Conservation (phyloP, 2,113 vertebrate species). For the Rafetus swinhoei region DNA sequence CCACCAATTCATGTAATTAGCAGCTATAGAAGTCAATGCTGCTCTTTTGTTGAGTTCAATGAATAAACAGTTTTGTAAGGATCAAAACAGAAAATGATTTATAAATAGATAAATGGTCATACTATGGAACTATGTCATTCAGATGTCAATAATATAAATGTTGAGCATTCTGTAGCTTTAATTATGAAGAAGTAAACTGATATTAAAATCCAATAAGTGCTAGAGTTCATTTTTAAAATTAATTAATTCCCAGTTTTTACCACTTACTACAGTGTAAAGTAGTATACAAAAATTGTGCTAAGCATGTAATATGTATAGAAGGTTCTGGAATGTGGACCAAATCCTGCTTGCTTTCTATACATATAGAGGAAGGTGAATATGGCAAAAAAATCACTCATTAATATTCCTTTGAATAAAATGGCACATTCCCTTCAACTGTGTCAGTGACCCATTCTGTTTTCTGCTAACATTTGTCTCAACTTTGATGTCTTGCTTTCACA, state of each 20-base stretch:
- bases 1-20: background rate
- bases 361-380: background rate
- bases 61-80: background rate
- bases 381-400: background rate
- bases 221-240: background rate
- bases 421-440: background rate
- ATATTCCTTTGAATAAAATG: background rate
- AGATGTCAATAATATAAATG: background rate
- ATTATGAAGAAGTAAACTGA: background rate
- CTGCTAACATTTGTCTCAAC: background rate
- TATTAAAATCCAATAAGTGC: background rate
- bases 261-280: background rate
- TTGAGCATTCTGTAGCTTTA: background rate
- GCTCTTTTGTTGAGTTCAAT: background rate
- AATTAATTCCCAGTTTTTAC: background rate
- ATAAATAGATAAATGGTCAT: background rate
- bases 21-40: background rate
- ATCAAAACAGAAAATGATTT: too few relatives aligned
- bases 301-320: background rate
- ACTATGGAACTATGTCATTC: background rate
- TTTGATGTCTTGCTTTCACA: background rate
- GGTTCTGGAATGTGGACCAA: background rate
- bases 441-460: background rate
- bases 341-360: background rate
- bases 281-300: background rate